Evolutionary conservation across 2,888 invertebrate genomes (phyloP), one percentile per base, ranked within the genome.

Genomic region (Sphaeridia pumilis): DNA sequence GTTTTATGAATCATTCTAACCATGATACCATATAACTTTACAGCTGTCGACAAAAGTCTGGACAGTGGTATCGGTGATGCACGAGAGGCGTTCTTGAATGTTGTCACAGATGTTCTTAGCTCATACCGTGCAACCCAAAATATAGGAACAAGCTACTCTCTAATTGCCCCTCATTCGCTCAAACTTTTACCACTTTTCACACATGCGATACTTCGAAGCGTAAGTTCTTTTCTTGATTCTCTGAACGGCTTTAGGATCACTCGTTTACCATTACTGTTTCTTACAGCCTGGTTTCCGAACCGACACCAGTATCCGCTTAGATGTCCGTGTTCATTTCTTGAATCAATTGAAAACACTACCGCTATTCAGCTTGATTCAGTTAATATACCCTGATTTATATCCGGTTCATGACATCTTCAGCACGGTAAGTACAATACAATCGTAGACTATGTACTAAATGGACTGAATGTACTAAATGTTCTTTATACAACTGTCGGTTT

Each of bases 81-180:
- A 1, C 78, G 94, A 38, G 98, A 98, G 70, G 98, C 97, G 12
- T 80, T 98, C 52, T 85, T 93, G 64, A 97, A 94, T 74, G 93
- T 90, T 24, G 89, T 86, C 1, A 81, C 92, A 54, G 98, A 98
- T 75, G 83, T 87, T 58, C 72, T 90, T 46, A 79, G 81, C 57
- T 80, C 87, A 52, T 88, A 81, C 68, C 81, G 81, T 68, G 67
- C 80, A 54, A 72, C 76, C 2, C 73, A 79, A 63, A 71, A 75
- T 14, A 59, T 68, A 5, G 61, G 69, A n/a, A 70, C 73, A 54
- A 65, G 72, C 5, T 70, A 72, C 53, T 74, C 76, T 3, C 76
- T 97, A 49, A 74, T 84, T 66, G 84, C 84, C 38, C 87, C 93
- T 0, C 73, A 76, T 51, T 78, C 83, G 66, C 77, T 94, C 53